Base-by-base conservation (phyloP, 2,888 invertebrate genomes). In the Steromphala cineraria region DNA sequence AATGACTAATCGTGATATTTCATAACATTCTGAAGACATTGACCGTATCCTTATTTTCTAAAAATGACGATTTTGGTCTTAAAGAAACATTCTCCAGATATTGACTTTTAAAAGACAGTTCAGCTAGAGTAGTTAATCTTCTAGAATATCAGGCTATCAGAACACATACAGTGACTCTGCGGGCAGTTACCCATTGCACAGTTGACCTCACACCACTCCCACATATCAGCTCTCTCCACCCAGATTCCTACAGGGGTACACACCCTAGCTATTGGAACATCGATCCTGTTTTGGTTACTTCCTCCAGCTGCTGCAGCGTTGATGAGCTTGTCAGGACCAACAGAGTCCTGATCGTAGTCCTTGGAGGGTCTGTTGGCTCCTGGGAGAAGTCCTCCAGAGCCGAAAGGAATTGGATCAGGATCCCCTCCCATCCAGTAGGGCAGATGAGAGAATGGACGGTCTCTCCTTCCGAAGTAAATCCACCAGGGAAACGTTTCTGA, bases 151-250 rank as follows among this genome's bases (percentile, higher is more conserved):
- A 46, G 46, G 10, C 46, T 46, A 10, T 53, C 78, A 2, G 79
- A 74, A 28, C 80, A 82, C 19, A 78, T 75, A 40, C 82, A 82
- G 67, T 82, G 78, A 21, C 78, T 67, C 4, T 40, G 24, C 10
- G 80, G 82, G 46, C 82, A 82, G 67, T 78, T 71, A n/a, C 78
- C 82, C n/a, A 67, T 53, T 31, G 75, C 62, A 53, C 82, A 82
- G 53, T 82, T 78, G 15, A 75, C 56, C 17, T 78, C 40, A 36
- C 82, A 82, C 82, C 82, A 82, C 10, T 74, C 24, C 82, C 82
- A 82, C 82, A 82, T 82, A 15, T 78, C 67, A 17, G 67, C 62
- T 7, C 74, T 40, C 40, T 78, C 78, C 10, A 75, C 52, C 75
- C 78, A 82, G 2, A 53, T 31, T 1, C 80, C 80, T 8, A 53